Conservation (phyloP, 30 jellyfish, hydroid and myxozoan species). For the Morbakka virulenta region DNA sequence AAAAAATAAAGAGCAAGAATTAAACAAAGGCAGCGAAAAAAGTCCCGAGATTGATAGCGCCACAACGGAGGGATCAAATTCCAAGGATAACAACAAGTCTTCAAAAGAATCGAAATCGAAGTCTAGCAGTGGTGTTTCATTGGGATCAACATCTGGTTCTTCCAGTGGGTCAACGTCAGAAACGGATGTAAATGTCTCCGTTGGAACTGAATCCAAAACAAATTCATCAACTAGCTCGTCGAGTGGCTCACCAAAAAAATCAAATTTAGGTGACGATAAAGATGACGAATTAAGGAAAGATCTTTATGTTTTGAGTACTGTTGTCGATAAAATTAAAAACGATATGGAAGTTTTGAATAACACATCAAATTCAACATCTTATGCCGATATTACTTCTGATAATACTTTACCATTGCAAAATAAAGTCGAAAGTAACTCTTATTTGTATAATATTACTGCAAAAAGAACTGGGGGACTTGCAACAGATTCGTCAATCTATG, state of each 20-base stretch:
- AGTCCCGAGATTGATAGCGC: not conserved
- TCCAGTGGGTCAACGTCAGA: not conserved
- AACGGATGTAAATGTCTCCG: not conserved
- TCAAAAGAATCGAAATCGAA: not conserved
- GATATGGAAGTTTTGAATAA: conserved; percentile 49
- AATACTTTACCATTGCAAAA: too few species aligned
- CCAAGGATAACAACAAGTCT: not conserved
- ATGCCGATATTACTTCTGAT: too few species aligned
- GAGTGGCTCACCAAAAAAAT: too few species aligned
- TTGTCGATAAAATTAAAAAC: conserved; percentile 25
- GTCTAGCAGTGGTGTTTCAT: too few species aligned
- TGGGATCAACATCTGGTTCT: not conserved
- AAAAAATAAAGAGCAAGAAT: not conserved
- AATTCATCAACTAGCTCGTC: too few species aligned
- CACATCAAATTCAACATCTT: too few species aligned
- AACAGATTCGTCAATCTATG: not conserved
- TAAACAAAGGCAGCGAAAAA: not conserved
- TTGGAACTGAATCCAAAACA: not conserved
- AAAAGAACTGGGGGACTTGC: not conserved
- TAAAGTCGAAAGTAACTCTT: too few species aligned
- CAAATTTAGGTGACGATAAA: too few species aligned
- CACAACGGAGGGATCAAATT: not conserved
- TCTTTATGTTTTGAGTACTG: not conserved
- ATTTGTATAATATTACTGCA: too few species aligned
- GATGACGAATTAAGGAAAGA: too few species aligned